Evolutionary conservation across 2,113 vertebrate genomes (phyloP).

Genomic region (Pholis gunnellus): DNA sequence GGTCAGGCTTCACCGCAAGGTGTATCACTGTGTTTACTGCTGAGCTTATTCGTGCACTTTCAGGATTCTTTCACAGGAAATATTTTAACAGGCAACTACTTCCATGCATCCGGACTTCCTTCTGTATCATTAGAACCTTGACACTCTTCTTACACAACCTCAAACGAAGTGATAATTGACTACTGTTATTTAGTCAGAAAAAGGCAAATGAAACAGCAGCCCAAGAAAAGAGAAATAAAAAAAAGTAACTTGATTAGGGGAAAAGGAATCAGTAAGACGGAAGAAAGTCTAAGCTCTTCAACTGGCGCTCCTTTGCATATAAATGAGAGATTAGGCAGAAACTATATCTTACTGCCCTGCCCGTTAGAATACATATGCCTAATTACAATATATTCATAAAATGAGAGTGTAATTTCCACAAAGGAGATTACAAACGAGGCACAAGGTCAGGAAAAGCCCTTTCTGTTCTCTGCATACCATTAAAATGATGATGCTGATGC

Average conservation of each 20-base stretch:
- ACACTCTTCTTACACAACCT: slow-evolving; percentile 19
- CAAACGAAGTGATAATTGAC: slow-evolving; percentile 49
- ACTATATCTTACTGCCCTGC: slow-evolving; percentile 86
- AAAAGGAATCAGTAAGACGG: slow-evolving; percentile 79
- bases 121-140: slow-evolving; percentile 20
- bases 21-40: slow-evolving; percentile 5
- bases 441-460: slow-evolving; percentile 83
- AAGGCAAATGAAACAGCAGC: slow-evolving; percentile 57
- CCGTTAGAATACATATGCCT: slow-evolving; percentile 86
- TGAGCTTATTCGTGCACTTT: neutral
- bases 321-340: slow-evolving; percentile 88
- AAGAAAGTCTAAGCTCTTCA: slow-evolving; percentile 85
- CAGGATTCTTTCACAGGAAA: neutral
- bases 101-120: neutral
- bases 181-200: slow-evolving; percentile 40
- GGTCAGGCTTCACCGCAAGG: too few relatives aligned
- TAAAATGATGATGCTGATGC: slow-evolving; percentile 76
- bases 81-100: slow-evolving; percentile 1
- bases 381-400: slow-evolving; percentile 89
- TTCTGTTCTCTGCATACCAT: slow-evolving; percentile 70
- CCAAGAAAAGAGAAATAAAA: slow-evolving; percentile 66
- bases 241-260: slow-evolving; percentile 74
- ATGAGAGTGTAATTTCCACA: slow-evolving; percentile 88
- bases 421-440: slow-evolving; percentile 85
- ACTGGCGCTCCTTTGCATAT: slow-evolving; percentile 85